Evolutionary conservation across 2,888 invertebrate species (phyloP), one percentile per base, ranked within the genome.

Genomic region (Germaria angustata): DNA sequence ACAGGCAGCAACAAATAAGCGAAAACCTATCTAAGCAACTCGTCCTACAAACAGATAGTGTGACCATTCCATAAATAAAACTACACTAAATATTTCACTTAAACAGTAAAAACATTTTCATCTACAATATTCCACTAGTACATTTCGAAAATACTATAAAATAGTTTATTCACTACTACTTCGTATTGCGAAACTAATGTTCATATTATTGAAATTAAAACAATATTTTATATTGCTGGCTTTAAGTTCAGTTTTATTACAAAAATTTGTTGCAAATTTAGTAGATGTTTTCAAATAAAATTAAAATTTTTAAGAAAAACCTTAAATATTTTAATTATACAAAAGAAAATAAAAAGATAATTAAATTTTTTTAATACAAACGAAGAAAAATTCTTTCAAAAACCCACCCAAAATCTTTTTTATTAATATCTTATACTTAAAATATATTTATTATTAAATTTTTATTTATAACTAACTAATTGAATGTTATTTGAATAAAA

Each of bases 371-470:
- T 28, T 28, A 5, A 44, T 8, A 44, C 1, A 20, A 24, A 46
- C 13, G 17, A 57, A 66, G 5, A 39, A 41, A 11, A 41, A 20
- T 69, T 73, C 44, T 66, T 80, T 51, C 66, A 73, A 66, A 49
- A 80, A 76, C 80, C 80, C 80, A 80, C 80, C 80, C 80, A 72
- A 61, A 44, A 55, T 32, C 41, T 61, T 80, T 65, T 80, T 72
- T 28, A 6, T n/a, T 71, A 49, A 46, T 79, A 49, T 80, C 44
- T 81, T 73, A 66, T 68, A 76, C 36, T 77, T 80, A 36, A 69
- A 78, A 78, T 71, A 63, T 59, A 61, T 66, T 80, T 57, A 39
- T 68, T 41, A 71, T 41, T 41, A 49, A 61, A 22, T 28, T 41
- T 55, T 55, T 55, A n/a, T 41, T 55, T 69, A 17, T 24, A 36